Evolutionary conservation across 2,797 vertebrate species (phyloP).

Genomic region (Enteromius unitaeniatus): DNA sequence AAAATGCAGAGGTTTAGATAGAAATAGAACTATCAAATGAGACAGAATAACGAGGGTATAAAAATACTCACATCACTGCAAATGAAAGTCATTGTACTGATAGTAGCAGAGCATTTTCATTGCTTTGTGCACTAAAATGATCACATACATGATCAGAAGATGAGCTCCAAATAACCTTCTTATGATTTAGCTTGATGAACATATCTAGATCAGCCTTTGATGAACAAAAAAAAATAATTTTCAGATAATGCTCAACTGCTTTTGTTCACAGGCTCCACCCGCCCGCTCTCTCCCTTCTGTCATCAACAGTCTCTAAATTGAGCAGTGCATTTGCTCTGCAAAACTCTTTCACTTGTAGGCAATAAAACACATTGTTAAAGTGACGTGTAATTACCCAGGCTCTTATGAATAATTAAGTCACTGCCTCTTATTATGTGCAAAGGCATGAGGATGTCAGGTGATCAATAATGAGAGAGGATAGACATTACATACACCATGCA

Average conservation of each 20-base stretch:
- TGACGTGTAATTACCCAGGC: constrained; percentile 76
- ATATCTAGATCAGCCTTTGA: constrained; percentile 29
- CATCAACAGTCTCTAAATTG: constrained; percentile 21
- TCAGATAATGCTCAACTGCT: background rate
- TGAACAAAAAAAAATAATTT: constrained; percentile 17
- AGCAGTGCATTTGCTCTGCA: constrained; percentile 43
- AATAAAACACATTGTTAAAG: constrained; percentile 77
- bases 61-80: constrained; percentile 27
- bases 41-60: constrained; percentile 30
- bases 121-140: constrained; percentile 28
- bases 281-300: background rate
- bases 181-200: constrained; percentile 40
- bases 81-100: constrained; percentile 2
- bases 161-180: constrained; percentile 28
- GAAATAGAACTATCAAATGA: constrained; percentile 40
- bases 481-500: constrained; percentile 65
- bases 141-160: constrained; percentile 40
- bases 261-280: constrained; percentile 6
- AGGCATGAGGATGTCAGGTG: constrained; percentile 76
- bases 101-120: background rate
- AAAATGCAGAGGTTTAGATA: constrained; percentile 20
- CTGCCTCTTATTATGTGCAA: constrained; percentile 72
- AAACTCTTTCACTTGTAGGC: constrained; percentile 68
- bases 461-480: constrained; percentile 74
- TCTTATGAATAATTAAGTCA: constrained; percentile 79